Evolutionary conservation across 2,113 vertebrate genomes (phyloP).

Genomic region (Passerina amoena): DNA sequence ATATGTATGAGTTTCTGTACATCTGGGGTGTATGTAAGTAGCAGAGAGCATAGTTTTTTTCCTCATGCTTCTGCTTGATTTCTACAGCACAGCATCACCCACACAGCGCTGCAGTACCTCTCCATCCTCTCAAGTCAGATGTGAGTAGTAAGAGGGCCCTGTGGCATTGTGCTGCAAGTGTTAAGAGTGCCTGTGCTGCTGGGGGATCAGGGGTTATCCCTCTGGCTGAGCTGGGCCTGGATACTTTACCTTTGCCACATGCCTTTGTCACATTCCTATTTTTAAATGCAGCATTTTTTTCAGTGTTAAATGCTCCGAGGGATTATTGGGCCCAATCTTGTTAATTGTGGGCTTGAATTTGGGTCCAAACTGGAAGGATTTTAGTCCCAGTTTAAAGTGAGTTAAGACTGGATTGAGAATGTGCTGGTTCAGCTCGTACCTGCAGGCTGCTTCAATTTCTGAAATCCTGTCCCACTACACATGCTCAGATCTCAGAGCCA

Average conservation of each 20-base stretch:
- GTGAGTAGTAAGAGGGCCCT: neutral
- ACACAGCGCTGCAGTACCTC: fast-evolving
- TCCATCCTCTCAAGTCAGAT: neutral
- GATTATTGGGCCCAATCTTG: neutral
- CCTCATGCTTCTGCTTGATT: neutral
- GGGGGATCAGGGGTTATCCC: neutral
- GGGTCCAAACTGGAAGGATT: neutral
- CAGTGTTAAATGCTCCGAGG: neutral
- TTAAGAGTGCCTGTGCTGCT: neutral
- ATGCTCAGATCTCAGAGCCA: neutral
- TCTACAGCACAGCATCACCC: neutral
- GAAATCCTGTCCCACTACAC: neutral
- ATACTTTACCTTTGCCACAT: neutral
- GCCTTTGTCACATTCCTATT: neutral
- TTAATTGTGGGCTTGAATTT: neutral
- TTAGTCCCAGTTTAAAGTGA: neutral
- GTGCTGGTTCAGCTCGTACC: neutral
- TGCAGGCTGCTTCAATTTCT: conserved; percentile 9
- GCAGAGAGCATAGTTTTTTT: neutral
- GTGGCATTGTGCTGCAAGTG: neutral
- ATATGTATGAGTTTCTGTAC: neutral
- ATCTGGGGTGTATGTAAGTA: neutral
- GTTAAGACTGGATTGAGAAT: neutral
- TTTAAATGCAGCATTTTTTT: neutral
- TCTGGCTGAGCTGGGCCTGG: neutral